Evolutionary conservation across 1,140 invertebrate species (phyloP).

Genomic region (Papilio dardanus): DNA sequence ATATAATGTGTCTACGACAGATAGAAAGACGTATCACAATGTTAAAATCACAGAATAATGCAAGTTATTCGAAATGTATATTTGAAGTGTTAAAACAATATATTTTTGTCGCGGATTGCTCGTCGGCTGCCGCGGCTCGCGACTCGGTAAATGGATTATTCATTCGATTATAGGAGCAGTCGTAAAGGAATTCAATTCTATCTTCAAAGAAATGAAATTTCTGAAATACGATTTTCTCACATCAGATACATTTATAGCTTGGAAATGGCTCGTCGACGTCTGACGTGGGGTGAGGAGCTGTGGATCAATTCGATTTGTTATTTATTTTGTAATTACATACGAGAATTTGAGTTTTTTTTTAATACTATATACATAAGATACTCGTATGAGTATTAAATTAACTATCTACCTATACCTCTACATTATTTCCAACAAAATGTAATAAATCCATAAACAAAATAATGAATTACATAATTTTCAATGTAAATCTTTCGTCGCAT

Average conservation of each 20-base stretch:
- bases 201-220: slow-evolving; percentile 63
- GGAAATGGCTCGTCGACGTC: slow-evolving; percentile 36
- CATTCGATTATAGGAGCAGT: slow-evolving; percentile 69
- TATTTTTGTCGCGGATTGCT: slow-evolving; percentile 33
- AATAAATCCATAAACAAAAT: neutral
- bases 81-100: neutral
- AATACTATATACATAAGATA: too few relatives aligned
- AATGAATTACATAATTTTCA: neutral
- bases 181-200: slow-evolving; percentile 68
- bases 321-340: neutral
- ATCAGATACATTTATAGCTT: slow-evolving; percentile 59
- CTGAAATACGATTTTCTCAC: slow-evolving; percentile 51
- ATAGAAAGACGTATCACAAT: neutral
- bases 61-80: neutral
- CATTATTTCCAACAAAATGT: neutral
- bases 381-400: too few relatives aligned
- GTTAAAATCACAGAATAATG: neutral
- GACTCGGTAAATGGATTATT: slow-evolving; percentile 64
- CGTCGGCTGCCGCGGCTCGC: slow-evolving; percentile 43
- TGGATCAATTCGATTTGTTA: neutral
- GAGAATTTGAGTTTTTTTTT: neutral
- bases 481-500: neutral
- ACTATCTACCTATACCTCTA: neutral
- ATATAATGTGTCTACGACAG: neutral
- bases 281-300: neutral